These are phyloP conservation scores for Tetragonula carbonaria DNA, from an alignment of 2,888 invertebrate genomes.

Conservation along the genomic window DNA sequence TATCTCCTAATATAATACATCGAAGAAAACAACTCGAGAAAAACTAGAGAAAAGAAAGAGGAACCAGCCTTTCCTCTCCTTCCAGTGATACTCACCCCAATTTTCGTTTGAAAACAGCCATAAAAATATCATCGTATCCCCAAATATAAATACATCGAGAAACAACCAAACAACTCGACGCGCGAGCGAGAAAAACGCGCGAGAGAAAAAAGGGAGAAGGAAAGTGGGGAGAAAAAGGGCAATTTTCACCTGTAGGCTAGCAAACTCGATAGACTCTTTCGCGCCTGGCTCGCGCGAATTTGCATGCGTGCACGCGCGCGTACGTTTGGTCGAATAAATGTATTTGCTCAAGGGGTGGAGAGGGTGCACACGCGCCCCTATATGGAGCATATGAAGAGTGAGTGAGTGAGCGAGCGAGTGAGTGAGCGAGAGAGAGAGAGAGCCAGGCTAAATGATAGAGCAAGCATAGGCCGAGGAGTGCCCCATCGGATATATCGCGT, in stretches of 20 bases:
- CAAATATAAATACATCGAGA: too few species aligned
- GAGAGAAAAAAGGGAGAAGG: not conserved
- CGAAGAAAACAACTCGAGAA: too few species aligned
- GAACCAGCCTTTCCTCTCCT: too few species aligned
- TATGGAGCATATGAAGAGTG: constrained; percentile 46
- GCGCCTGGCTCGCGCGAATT: constrained; percentile 49
- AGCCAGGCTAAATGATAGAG: constrained; percentile 44
- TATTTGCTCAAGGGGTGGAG: constrained; percentile 66
- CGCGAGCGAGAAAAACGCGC: not conserved
- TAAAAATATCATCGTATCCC: too few species aligned
- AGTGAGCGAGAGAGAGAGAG: constrained; percentile 14
- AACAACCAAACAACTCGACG: not conserved
- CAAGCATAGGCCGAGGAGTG: constrained; percentile 61
- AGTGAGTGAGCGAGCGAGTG: constrained; percentile 18
- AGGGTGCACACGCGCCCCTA: constrained; percentile 46
- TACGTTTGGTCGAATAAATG: constrained; percentile 51
- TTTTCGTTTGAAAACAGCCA: too few species aligned
- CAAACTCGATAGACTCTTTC: constrained; percentile 41
- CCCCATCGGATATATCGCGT: constrained; percentile 75
- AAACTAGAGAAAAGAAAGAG: too few species aligned
- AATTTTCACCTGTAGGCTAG: not conserved
- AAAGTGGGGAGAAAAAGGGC: not conserved
- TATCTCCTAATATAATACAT: too few species aligned
- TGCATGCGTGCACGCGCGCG: constrained; percentile 42
- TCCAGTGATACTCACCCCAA: too few species aligned